Evolutionary conservation across 2,888 invertebrate species (phyloP), one percentile per base, ranked within the genome.

Genomic region (Amphipoea oculea): DNA sequence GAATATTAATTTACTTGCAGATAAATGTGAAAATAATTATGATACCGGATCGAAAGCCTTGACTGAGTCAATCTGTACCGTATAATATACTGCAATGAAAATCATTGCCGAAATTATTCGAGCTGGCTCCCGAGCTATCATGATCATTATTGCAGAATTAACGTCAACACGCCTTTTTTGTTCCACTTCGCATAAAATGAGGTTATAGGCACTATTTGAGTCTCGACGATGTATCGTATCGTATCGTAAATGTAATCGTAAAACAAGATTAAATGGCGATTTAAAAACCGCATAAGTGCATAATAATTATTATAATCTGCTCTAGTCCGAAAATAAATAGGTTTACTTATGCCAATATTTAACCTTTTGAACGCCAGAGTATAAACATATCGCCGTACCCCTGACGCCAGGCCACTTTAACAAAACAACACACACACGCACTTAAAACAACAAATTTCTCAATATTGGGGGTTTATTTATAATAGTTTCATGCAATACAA

Each of bases 1-100:
- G 63, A 77, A 79, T 75, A 78, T 84, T 82, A 77, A 85, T 83
- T 78, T 76, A 73, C 76, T 42, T 72, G 57, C 72, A 80, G 82
- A 81, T 80, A 84, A 88, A 88, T 87, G 86, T 86, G 84, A 87
- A 89, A 89, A 88, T 88, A 84, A 88, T 89, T 87, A 89, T 84
- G 48, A 82, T 82, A 83, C 78, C 66, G 76, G 74, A 67, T 81
- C 70, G 65, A 82, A 73, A 83, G 69, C 87, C 88, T 85, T 89
- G 87, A 76, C 45, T 79, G 78, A 75, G 79, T 87, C 66, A 84
- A 81, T 83, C 74, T 82, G 68, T 74, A 80, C 82, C 83, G 75
- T 89, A 78, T 83, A 74, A 87, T 84, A 77, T 83, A 79, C 82
- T 65, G 81, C 78, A 86, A 82, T 86, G 86, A 86, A 81, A 86